Base-by-base conservation (phyloP, 2,113 vertebrate genomes). In the Takifugu flavidus region DNA sequence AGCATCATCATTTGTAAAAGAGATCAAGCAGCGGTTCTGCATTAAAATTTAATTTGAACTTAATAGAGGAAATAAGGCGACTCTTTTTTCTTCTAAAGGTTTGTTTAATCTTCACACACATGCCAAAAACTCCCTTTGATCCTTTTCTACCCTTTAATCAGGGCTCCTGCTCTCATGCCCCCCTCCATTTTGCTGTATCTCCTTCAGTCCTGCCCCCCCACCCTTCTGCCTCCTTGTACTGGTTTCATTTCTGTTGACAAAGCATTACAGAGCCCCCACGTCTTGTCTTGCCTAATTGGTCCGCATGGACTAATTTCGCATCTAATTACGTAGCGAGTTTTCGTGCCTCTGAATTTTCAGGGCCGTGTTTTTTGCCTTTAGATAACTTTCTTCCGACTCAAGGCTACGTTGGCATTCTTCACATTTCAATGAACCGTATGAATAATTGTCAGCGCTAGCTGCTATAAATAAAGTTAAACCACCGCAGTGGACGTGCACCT, bases 281-380 rank as follows among this genome's bases (percentile, higher is more conserved):
- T 72, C 67, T 93, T 90, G 88, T 49, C 46, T 49, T 20, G 75
- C 78, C 80, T 94, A 92, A 93, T 93, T 93, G 88, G 89, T 87
- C 90, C 88, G 90, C 81, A 88, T 90, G 89, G 91, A 93, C 89
- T 93, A 89, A 92, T 93, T 91, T 91, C 65, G 74, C 79, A 87
- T 92, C 82, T 91, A 88, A 91, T 91, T 91, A 86, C 68, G 67
- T 27, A 78, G 67, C 71, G 77, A 66, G 78, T 84, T 89, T 92
- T 88, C 64, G 78, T 81, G 77, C 56, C 59, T 84, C 46, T 80
- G 85, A 83, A 77, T 77, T 91, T 88, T 89, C 85, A 91, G 83
- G 89, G 82, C 89, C 82, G 70, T 70, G 58, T 87, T 88, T 31
- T 20, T 76, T 74, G 70, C 67, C 70, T 86, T 87, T 52, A 66